A percentile compares a stretch with the other conserved stretches of the same genome.
These are phyloP conservation scores for Bugula neritina DNA, from an alignment of 2,888 invertebrate genomes.

Conservation along the genomic window DNA sequence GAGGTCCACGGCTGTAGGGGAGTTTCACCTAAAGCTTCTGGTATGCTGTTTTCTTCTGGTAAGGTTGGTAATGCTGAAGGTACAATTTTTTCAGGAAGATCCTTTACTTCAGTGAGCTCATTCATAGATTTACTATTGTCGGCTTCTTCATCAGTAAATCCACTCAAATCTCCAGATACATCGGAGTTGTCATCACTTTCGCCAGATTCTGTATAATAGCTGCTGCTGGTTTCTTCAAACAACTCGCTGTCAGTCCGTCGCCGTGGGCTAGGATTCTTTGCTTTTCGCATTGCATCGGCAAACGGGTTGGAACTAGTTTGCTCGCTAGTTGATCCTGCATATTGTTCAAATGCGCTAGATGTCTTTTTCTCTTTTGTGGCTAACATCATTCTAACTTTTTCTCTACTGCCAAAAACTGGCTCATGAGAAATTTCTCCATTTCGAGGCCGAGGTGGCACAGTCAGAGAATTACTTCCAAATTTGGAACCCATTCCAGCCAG, in stretches of 20 bases:
- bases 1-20: constrained; percentile 13
- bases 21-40: neutral
- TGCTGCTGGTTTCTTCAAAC: constrained; percentile 11
- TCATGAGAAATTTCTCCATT: constrained; percentile 11
- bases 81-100: neutral
- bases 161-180: neutral
- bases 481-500: neutral
- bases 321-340: neutral
- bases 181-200: neutral
- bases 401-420: constrained; percentile 22
- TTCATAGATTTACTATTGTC: neutral
- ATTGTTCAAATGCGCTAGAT: constrained; percentile 24
- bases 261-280: constrained; percentile 13
- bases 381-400: neutral
- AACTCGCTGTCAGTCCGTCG: neutral
- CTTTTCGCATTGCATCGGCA: constrained; percentile 24
- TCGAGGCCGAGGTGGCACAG: neutral
- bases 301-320: constrained; percentile 1
- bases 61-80: neutral
- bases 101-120: neutral
- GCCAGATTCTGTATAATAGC: constrained; percentile 3
- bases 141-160: neutral
- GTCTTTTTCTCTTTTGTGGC: constrained; percentile 14
- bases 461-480: neutral
- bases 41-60: constrained; percentile 2